A percentile compares a stretch with the other conserved stretches of the same genome.
Evolutionary conservation across 2,797 vertebrate species (phyloP).

Genomic region (Zenarchopterus dispar): DNA sequence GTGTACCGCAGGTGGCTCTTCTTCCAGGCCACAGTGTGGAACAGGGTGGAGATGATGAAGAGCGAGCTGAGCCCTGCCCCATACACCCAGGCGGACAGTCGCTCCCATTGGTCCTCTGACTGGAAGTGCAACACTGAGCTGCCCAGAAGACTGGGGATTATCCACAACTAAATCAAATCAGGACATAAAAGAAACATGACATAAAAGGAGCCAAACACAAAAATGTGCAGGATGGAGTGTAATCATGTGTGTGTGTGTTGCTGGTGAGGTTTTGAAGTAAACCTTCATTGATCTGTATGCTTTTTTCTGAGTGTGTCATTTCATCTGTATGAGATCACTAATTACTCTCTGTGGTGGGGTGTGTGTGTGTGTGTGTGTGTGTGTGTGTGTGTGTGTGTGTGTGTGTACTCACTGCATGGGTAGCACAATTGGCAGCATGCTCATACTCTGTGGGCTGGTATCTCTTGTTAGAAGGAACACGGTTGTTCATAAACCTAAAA

Average conservation of each 20-base stretch:
- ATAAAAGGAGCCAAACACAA: background rate
- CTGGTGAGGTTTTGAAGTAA: slow-evolving; percentile 13
- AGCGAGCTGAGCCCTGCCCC: slow-evolving; percentile 92
- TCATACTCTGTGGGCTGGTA: slow-evolving; percentile 97
- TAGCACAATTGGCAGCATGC: slow-evolving; percentile 95
- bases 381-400: slow-evolving; percentile 31
- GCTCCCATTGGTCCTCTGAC: slow-evolving; percentile 92
- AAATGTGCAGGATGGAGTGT: slow-evolving; percentile 9
- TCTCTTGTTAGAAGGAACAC: slow-evolving; percentile 91
- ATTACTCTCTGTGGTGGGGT: slow-evolving; percentile 20
- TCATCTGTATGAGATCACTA: slow-evolving; percentile 16
- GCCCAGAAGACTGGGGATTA: slow-evolving; percentile 93
- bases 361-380: slow-evolving; percentile 19
- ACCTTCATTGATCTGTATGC: slow-evolving; percentile 1
- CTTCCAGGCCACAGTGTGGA: slow-evolving; percentile 96
- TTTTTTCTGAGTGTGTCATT: slow-evolving; percentile 20
- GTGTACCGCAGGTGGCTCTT: slow-evolving; percentile 92
- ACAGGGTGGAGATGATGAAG: slow-evolving; percentile 94
- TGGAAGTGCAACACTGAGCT: slow-evolving; percentile 91
- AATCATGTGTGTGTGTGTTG: background rate
- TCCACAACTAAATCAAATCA: slow-evolving; percentile 85
- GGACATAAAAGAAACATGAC: slow-evolving; percentile 35
- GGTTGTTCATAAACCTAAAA: slow-evolving; percentile 95
- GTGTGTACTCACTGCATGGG: slow-evolving; percentile 89
- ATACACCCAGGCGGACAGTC: slow-evolving; percentile 84